phyloP scores from a whole-genome alignment of 1,140 invertebrate species.

The Pemphigus obesinymphae region DNA sequence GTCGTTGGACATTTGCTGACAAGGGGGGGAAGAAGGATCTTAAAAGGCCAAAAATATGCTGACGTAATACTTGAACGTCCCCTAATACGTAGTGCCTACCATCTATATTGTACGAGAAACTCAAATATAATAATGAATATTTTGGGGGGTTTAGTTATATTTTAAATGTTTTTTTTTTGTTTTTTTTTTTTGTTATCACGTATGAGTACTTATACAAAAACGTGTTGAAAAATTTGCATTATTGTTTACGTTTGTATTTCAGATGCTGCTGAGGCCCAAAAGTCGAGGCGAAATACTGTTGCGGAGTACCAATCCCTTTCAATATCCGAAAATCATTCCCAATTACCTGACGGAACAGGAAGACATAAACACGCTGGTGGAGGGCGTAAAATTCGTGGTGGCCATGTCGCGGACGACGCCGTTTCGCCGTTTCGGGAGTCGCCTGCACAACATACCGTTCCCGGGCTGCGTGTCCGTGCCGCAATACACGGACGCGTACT shows the following conservation, averaged over 20 bases:
- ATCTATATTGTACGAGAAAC: too few species aligned
- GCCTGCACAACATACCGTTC: slow-evolving; percentile 62
- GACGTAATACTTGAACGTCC: too few species aligned
- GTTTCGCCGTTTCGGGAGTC: slow-evolving; percentile 64
- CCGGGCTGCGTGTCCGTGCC: slow-evolving; percentile 65
- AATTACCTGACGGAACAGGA: slow-evolving; percentile 79
- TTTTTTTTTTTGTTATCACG: too few species aligned
- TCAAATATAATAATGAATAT: too few species aligned
- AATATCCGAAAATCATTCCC: slow-evolving; percentile 88
- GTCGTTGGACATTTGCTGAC: too few species aligned
- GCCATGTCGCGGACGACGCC: slow-evolving; percentile 68
- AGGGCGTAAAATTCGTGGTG: slow-evolving; percentile 75
- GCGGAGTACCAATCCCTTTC: slow-evolving; percentile 75
- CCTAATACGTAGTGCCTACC: too few species aligned
- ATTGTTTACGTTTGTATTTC: background rate
- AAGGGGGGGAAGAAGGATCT: too few species aligned
- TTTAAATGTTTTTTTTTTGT: too few species aligned
- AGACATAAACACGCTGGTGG: slow-evolving; percentile 73
- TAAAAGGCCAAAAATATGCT: too few species aligned
- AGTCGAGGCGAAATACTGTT: slow-evolving; percentile 75
- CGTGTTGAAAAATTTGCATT: too few species aligned
- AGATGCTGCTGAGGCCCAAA: slow-evolving; percentile 62
- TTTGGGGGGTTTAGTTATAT: too few species aligned
- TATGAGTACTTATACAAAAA: too few species aligned
- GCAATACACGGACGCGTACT: slow-evolving; percentile 67